Percentiles rank a stretch among this genome's conserved stretches.
phyloP scores from a whole-genome alignment of 2,888 invertebrate genomes.

The Clunio marinus region DNA sequence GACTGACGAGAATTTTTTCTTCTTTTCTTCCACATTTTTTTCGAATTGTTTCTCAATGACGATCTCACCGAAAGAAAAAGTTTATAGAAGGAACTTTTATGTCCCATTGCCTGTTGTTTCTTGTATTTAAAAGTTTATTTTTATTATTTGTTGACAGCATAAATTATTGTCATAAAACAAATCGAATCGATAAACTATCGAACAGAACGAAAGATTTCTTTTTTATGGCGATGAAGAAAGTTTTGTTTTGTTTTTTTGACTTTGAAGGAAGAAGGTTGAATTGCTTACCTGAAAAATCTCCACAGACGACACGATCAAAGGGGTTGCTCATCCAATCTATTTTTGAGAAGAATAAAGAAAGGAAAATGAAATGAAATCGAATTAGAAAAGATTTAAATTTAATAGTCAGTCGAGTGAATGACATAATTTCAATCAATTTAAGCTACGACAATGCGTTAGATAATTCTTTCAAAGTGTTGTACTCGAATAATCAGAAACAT shows the following conservation, averaged over 20 bases:
- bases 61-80: background rate
- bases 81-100: background rate
- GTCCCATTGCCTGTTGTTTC: background rate
- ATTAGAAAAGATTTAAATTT: background rate
- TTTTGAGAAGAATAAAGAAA: slow-evolving; percentile 54
- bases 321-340: slow-evolving; percentile 94
- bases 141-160: slow-evolving; percentile 33
- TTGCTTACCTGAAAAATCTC: slow-evolving; percentile 82
- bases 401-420: slow-evolving; percentile 18
- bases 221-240: background rate
- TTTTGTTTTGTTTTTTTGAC: background rate
- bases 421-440: slow-evolving; percentile 13
- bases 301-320: slow-evolving; percentile 90
- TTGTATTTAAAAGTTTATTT: background rate
- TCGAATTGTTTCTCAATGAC: no score
- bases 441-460: background rate
- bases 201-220: background rate
- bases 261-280: background rate
- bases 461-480: background rate
- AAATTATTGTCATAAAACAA: background rate
- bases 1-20: background rate
- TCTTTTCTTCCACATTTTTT: background rate
- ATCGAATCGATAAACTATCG: background rate
- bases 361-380: slow-evolving; percentile 39
- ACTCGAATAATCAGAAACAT: background rate